Evolutionary conservation across 1,140 invertebrate genomes (phyloP), one percentile per base, ranked within the genome.

Genomic region (Seison nebaliae): DNA sequence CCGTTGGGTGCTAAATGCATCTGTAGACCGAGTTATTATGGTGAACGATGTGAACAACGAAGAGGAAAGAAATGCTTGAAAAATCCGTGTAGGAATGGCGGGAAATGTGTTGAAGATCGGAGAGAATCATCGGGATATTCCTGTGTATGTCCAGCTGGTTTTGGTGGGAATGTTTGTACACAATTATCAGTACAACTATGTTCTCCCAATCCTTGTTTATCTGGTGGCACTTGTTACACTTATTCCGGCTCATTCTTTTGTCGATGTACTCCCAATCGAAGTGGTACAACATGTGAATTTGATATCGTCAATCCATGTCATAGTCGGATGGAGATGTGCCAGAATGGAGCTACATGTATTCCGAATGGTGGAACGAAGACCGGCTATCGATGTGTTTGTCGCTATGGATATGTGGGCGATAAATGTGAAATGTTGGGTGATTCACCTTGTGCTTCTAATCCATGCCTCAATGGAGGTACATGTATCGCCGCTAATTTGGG

Each of bases 361-460:
- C 14, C 28, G 5, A 21, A 26, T 26, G 18, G 74, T 51, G 75
- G 80, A 47, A 38, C 34, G 7, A 21, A 29, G 28, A 38, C 35
- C 18, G 40, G 35, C 20, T 93, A 80, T 54, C 76, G 73, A 32
- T 60, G 58, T 43, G 38, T 34, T n/a, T 98, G 91, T 61, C 79
- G 79, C 6, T 66, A 72, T 14, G 86, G 88, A 33, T 98, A 91
- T 49, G 75, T 72, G 12, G 91, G 91, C 7, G 93, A 88, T 63
- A 69, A 84, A 31, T 38, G 37, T 32, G 15, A 31, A 32, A 7
- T 15, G 2, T 9, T 34, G 1, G 35, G 26, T 17, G 17, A 40
- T 26, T 35, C 35, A 19, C 43, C 42, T 28, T 93, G 83, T 53
- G 73, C 72, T 1, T 31, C 28, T 26, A 21, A 19, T 4, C 42